phyloP scores from a whole-genome alignment of 35 echinoderm and acorn worm species.

The Lytechinus variegatus region DNA sequence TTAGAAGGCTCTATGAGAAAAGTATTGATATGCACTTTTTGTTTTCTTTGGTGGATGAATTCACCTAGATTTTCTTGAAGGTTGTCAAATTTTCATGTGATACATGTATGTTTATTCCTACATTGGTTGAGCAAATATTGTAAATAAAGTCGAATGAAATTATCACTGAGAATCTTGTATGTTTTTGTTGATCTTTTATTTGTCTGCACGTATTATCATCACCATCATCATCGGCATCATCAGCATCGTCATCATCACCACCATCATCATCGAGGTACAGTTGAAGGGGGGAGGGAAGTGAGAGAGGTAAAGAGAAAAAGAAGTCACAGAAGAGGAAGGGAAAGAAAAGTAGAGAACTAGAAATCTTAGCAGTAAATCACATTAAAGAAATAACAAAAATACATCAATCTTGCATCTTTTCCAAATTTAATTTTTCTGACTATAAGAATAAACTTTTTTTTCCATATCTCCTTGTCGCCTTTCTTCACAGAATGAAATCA shows the following conservation, averaged over 20 bases:
- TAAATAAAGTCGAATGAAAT: conserved; percentile 8
- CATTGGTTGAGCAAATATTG: background rate
- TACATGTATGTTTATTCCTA: background rate
- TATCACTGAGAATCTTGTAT: background rate
- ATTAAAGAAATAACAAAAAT: background rate
- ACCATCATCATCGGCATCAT: background rate
- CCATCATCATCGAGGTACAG: background rate
- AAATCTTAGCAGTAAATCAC: too few relatives aligned
- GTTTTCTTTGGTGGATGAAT: background rate
- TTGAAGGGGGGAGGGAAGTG: too few relatives aligned
- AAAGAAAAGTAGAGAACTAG: too few relatives aligned
- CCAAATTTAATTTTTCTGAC: conserved; percentile 29
- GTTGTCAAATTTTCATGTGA: background rate
- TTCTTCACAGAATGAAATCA: background rate
- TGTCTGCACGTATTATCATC: background rate
- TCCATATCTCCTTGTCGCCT: background rate
- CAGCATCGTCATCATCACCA: background rate
- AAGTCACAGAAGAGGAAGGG: too few relatives aligned
- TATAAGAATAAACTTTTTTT: conserved; percentile 42
- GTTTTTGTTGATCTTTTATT: too few relatives aligned
- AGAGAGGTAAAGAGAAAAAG: too few relatives aligned
- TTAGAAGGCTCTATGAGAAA: too few relatives aligned
- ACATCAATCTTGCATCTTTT: background rate
- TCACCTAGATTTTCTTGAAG: background rate
- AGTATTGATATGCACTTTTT: background rate